Conservation (phyloP, 2,113 vertebrate genomes). For the Trinectes maculatus region DNA sequence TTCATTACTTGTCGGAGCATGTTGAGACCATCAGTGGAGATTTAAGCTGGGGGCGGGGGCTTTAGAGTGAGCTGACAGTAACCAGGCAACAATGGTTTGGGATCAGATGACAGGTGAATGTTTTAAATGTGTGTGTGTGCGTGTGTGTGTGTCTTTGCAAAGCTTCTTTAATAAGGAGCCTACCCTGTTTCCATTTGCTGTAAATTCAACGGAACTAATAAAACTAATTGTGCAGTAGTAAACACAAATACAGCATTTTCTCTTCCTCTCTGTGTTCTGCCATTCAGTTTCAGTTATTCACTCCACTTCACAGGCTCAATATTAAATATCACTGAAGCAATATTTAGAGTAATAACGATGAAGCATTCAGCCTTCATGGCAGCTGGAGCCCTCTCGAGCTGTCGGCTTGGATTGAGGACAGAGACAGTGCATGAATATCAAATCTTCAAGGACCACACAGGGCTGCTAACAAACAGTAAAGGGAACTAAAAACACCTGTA, state of each 20-base stretch:
- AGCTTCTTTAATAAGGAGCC: neutral
- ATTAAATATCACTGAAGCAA: constrained; percentile 66
- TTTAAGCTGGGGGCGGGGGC: constrained; percentile 24
- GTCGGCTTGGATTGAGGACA: constrained; percentile 78
- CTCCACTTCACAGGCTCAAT: constrained; percentile 10
- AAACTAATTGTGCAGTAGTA: neutral
- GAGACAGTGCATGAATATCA: constrained; percentile 76
- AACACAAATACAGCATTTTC: constrained; percentile 4
- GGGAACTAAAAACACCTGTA: constrained; percentile 74
- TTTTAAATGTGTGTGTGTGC: constrained; percentile 8
- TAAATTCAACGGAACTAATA: neutral
- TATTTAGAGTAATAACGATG: constrained; percentile 47
- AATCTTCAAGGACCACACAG: constrained; percentile 62
- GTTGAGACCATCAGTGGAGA: constrained; percentile 30
- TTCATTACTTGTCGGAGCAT: constrained; percentile 35
- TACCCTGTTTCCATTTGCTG: neutral
- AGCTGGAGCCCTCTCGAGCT: constrained; percentile 59
- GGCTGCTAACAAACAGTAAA: constrained; percentile 66
- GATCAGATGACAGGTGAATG: constrained; percentile 13
- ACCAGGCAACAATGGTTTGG: constrained; percentile 20
- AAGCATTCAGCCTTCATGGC: constrained; percentile 42
- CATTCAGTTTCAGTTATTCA: neutral
- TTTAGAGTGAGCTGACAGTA: constrained; percentile 49
- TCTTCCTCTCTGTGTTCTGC: constrained; percentile 3
- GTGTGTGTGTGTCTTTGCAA: neutral